Evolutionary conservation across 2,113 vertebrate species (phyloP).

Genomic region (Syngnathus floridae): DNA sequence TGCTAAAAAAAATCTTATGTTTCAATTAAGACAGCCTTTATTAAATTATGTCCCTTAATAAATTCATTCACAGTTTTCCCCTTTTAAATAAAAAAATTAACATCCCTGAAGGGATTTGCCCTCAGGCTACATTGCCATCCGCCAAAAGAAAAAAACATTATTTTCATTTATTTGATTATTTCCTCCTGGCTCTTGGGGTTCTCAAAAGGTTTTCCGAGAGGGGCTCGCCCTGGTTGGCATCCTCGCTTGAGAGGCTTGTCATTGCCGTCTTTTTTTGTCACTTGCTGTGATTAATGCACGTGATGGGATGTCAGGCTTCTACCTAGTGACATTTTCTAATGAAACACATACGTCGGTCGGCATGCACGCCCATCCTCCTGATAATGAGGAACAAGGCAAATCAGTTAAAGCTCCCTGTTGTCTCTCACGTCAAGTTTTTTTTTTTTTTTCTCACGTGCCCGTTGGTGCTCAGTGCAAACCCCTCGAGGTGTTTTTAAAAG

Average conservation of each 20-base stretch:
- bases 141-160: too few species aligned
- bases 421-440: conserved; percentile 34
- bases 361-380: too few species aligned
- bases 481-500: conserved; percentile 44
- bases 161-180: too few species aligned
- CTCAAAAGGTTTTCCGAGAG: too few species aligned
- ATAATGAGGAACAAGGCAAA: conserved; percentile 44
- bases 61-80: not conserved
- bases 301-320: conserved; percentile 36
- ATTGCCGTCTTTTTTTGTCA: conserved; percentile 17
- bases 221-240: too few species aligned
- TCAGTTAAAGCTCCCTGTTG: conserved; percentile 42
- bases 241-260: too few species aligned
- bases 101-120: conserved; percentile 1
- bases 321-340: conserved; percentile 49
- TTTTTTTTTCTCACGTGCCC: conserved; percentile 19
- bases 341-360: conserved; percentile 33
- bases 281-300: conserved; percentile 37
- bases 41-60: not conserved
- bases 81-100: not conserved
- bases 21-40: too few species aligned
- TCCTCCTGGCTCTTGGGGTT: too few species aligned
- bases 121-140: conserved; percentile 7
- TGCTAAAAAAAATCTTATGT: conserved; percentile 4
- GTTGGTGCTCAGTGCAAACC: conserved; percentile 23